These are phyloP conservation scores for Ischnus inquisitorius DNA, from an alignment of 2,888 invertebrate genomes.

Conservation along the genomic window DNA sequence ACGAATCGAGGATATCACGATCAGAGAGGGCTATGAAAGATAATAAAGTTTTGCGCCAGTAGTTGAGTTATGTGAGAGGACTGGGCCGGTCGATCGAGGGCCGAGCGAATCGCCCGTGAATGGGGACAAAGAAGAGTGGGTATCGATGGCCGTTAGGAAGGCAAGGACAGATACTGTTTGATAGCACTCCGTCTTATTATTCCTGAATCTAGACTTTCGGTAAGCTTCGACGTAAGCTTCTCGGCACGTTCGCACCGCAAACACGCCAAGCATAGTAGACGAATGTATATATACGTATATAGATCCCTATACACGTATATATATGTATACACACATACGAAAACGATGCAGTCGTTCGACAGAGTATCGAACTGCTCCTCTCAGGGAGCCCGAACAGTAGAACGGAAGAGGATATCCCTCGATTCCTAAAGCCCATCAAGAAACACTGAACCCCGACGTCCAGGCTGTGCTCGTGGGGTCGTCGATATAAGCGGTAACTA, in stretches of 20 bases:
- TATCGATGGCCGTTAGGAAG: constrained; percentile 25
- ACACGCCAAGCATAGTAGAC: constrained; percentile 71
- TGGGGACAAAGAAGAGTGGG: neutral
- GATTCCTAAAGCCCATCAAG: constrained; percentile 36
- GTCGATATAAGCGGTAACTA: constrained; percentile 5
- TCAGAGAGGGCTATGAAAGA: neutral
- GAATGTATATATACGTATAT: constrained; percentile 12
- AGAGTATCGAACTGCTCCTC: constrained; percentile 24
- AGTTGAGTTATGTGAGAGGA: constrained; percentile 7
- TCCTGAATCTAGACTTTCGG: constrained; percentile 77
- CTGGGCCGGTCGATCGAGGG: constrained; percentile 14
- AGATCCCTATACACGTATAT: neutral
- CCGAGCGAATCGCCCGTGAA: neutral
- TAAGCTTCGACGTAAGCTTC: constrained; percentile 76
- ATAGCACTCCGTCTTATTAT: constrained; percentile 73
- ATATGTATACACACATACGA: neutral
- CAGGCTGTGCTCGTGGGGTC: constrained; percentile 2
- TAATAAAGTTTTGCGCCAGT: constrained; percentile 9
- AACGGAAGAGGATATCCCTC: constrained; percentile 43
- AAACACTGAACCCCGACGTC: constrained; percentile 21
- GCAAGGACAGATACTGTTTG: constrained; percentile 53
- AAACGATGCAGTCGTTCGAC: neutral
- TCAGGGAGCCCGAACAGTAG: neutral
- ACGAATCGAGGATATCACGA: neutral
- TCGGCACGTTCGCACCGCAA: constrained; percentile 79